Base-by-base conservation (phyloP, 2,113 vertebrate genomes). In the Chaetodon auriga region DNA sequence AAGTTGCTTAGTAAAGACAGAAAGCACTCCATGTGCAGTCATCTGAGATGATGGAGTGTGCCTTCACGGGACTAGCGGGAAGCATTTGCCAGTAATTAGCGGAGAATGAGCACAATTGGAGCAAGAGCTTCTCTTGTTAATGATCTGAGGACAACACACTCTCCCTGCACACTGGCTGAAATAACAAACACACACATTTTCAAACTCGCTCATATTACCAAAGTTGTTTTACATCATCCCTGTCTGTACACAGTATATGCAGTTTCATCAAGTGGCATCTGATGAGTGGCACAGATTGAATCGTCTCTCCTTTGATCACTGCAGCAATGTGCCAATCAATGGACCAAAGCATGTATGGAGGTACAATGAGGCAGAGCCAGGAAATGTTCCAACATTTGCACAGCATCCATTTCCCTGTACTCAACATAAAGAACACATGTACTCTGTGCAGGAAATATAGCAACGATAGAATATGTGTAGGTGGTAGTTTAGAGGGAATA, bases 31-130 rank as follows among this genome's bases (percentile, higher is more conserved):
- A 81, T 82, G 79, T 79, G 81, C 54, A 86, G 83, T 87, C 85
- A 85, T 88, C 72, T 66, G 62, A 64, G 69, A 86, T 91, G 88
- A 94, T 87, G 83, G 83, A 92, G 77, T 76, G 49, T 35, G 41
- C 69, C 76, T 92, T 91, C 90, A 90, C 87, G 80, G 81, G 80
- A 88, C 86, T 66, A 87, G 82, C 73, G 79, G 89, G 91, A 85
- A 80, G 79, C 89, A 90, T 92, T 91, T 90, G 83, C 89, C 82
- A 80, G 83, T 91, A 91, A 94, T 93, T 93, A 93, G 78, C 69
- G 45, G 87, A 87, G 85, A 89, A 86, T 65, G 83, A 89, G 81
- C 76, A 75, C 84, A 81, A 90, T 64, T 88, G 78, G 77, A 86
- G 70, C 64, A 41, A 58, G 18, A 46, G 69, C 71, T 72, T 88